Evolutionary conservation across 1,140 invertebrate species (phyloP), one percentile per base, ranked within the genome.

Genomic region (Procambarus clarkii): DNA sequence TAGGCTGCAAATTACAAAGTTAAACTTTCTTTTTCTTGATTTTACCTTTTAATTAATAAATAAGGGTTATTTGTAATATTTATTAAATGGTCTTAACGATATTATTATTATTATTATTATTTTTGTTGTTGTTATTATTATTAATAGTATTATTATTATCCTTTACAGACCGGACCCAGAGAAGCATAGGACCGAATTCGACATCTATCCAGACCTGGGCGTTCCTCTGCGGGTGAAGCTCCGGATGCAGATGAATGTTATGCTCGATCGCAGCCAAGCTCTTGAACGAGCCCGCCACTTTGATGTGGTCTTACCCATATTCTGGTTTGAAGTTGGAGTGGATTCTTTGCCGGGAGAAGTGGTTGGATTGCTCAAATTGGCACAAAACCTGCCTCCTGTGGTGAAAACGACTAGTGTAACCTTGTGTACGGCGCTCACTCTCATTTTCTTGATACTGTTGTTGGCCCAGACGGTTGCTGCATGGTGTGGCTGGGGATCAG

Each of bases 281-380:
- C 78, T 93, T 5, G 88, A 92, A 46, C 90, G 92, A n/a, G 92
- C 92, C 50, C 74, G 92, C 5, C 92, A 93, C 86, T 93, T 91
- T 78, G 92, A 93, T 76, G 77, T 93, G 24, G 82, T 93, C 46
- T 88, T 92, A 4, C 92, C 92, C 69, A 83, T 93, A 34, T 93
- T 93, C 80, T 93, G 92, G 92, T 93, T 93, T 71, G 92, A 93
- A 44, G 92, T 91, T n/a, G 92, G 92, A 3, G 84, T 93, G 8
- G 92, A 93, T 50, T 92, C 91, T 8, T 74, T 93, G 34, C 92
- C 92, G 24, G 91, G 88, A 21, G 91, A 92, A 34, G 88, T 93
- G 15, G 92, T 93, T 18, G 91, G 88, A 0, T 60, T 92, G 34
- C 84, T 93, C 5, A 92, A 93, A 60, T 83, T 93, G 88, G 92